Evolutionary conservation across 1,140 invertebrate species (phyloP).

Genomic region (Psix sp.): DNA sequence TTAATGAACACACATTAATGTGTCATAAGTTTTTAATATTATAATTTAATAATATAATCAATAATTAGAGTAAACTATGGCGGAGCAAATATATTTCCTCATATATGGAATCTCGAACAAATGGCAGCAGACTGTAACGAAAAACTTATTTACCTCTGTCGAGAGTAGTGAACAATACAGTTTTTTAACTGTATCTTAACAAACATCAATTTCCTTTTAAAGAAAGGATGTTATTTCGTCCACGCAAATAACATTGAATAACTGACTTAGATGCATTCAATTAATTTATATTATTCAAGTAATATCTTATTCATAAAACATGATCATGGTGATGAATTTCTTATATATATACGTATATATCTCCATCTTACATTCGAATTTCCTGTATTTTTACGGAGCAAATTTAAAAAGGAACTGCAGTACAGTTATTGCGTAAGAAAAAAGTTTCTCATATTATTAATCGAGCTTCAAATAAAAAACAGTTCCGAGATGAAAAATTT

Average conservation of each 20-base stretch:
- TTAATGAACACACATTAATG: conserved; percentile 28
- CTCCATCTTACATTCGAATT: neutral
- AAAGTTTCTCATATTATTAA: too few species aligned
- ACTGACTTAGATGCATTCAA: conserved; percentile 5
- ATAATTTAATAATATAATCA: conserved; percentile 52
- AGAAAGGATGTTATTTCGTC: conserved; percentile 18
- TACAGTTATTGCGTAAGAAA: too few species aligned
- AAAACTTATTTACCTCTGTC: conserved; percentile 30
- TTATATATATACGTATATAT: neutral
- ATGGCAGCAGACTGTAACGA: conserved; percentile 51
- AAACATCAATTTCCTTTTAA: conserved; percentile 17
- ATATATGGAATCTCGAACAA: conserved; percentile 29
- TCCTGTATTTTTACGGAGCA: too few species aligned
- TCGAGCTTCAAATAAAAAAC: too few species aligned
- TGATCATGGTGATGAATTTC: neutral
- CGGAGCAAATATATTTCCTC: conserved; percentile 45
- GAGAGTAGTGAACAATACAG: conserved; percentile 41
- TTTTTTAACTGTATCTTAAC: conserved; percentile 49
- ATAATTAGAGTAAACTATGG: conserved; percentile 47
- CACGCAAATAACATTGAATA: conserved; percentile 14
- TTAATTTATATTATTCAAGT: conserved; percentile 9
- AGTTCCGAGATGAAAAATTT: too few species aligned
- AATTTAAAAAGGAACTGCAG: too few species aligned
- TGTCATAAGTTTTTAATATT: conserved; percentile 44
- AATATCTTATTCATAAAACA: neutral